phyloP scores from a whole-genome alignment of 2,888 invertebrate genomes.

The Drosophila nr. fundita region DNA sequence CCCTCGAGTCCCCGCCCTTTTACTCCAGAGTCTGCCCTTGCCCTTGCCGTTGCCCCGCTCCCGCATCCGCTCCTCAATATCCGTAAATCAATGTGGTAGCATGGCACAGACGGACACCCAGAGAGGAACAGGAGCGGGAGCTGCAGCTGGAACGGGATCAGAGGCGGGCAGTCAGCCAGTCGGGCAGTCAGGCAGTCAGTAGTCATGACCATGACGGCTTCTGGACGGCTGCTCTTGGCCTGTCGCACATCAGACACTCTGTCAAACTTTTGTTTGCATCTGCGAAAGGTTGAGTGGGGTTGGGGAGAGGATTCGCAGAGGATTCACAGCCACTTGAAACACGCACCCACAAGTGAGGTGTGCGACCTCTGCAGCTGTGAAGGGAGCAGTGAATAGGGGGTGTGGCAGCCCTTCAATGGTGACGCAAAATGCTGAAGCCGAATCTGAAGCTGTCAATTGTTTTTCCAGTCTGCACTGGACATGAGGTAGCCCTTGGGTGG shows the following conservation, averaged over 20 bases:
- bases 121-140: not conserved
- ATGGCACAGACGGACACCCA: slow-evolving; percentile 17
- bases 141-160: not conserved
- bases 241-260: slow-evolving; percentile 77
- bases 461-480: slow-evolving; percentile 48
- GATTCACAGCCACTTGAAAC: slow-evolving; percentile 49
- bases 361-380: not conserved
- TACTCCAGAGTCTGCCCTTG: not conserved
- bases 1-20: slow-evolving; percentile 1
- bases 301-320: not conserved
- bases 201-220: slow-evolving; percentile 59
- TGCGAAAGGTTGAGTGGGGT: not conserved
- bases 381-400: not conserved
- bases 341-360: slow-evolving; percentile 43
- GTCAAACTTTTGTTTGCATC: slow-evolving; percentile 77
- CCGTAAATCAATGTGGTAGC: slow-evolving; percentile 70
- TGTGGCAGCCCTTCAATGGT: slow-evolving; percentile 31
- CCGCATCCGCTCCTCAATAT: not conserved
- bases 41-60: not conserved
- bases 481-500: slow-evolving; percentile 18
- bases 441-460: slow-evolving; percentile 58
- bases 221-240: slow-evolving; percentile 71
- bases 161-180: not conserved
- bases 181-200: not conserved
- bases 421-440: slow-evolving; percentile 20